Base-by-base conservation (phyloP, 2,888 invertebrate genomes). In the Leucozona laternaria region DNA sequence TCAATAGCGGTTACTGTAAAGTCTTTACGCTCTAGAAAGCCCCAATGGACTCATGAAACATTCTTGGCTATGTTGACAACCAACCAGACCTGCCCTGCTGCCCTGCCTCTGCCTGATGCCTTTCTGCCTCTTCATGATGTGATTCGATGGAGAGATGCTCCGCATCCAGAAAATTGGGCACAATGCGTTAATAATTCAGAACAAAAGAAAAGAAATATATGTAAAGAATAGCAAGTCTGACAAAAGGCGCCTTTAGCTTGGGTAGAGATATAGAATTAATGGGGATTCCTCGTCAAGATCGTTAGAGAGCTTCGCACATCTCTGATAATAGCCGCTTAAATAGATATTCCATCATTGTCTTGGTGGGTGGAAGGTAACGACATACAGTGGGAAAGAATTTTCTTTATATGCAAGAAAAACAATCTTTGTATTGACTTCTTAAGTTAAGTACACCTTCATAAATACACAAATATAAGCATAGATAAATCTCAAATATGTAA, bases 21-120 rank as follows among this genome's bases (percentile, higher is more conserved):
- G 62, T 48, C 37, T 72, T 82, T 71, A 70, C 71, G 82, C 82
- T 75, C 71, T 28, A 82, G 81, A 82, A 79, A 75, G 20, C 37
- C 86, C 78, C 86, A 86, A 86, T 79, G 82, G 86, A 70, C 78
- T 86, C 71, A 45, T 86, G 75, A 79, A 81, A 75, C 53, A 68
- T 70, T 82, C 86, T 82, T 71, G 71, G 25, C 71, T 58, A 55
- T 64, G 50, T 34, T 72, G 55, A 34, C 40, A 34, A 53, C 13
- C 60, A 15, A 64, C 17, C 15, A n/a, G n/a, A 37, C 20, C 31
- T 55, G 31, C 48, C 31, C 1, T 4, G 1, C 17, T 25, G 43
- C 28, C 28, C 28, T 50, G 25, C 70, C 28, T 62, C 28, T 62
- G 2, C 13, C 34, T 34, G 13, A 20, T 5, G 5, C 45, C 17